phyloP scores from a whole-genome alignment of 1,140 invertebrate species.

The Agrilus planipennis region DNA sequence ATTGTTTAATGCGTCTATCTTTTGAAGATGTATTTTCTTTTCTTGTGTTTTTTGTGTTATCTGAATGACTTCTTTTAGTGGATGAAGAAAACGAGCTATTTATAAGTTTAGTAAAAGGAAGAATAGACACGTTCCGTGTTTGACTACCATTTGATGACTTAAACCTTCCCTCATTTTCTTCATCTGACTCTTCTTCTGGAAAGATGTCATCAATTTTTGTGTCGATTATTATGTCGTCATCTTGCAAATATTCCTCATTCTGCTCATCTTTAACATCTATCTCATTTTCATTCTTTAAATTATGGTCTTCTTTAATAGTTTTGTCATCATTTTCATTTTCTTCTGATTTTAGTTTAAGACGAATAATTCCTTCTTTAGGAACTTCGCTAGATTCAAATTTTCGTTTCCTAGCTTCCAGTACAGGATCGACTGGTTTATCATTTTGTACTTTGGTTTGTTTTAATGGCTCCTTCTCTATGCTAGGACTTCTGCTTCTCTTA shows the following conservation, averaged over 20 bases:
- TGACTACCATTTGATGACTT: conserved; percentile 20
- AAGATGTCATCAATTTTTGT: conserved; percentile 28
- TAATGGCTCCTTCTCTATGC: conserved; percentile 1
- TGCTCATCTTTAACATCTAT: not conserved
- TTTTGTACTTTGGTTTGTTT: conserved; percentile 11
- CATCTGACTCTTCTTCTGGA: conserved; percentile 28
- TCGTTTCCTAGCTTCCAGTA: conserved; percentile 27
- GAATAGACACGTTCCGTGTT: no score
- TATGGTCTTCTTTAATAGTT: no score
- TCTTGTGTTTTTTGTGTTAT: no score
- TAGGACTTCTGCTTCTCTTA: conserved; percentile 4
- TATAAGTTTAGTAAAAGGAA: no score
- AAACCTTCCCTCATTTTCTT: conserved; percentile 30
- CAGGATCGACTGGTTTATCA: conserved; percentile 20
- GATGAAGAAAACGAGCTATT: no score
- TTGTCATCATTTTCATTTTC: conserved; percentile 10
- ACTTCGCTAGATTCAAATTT: conserved; percentile 30
- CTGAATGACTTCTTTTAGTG: not conserved
- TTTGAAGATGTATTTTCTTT: no score
- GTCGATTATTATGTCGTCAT: not conserved
- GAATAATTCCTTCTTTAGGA: conserved; percentile 27
- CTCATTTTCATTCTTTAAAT: not conserved
- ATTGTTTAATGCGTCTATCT: not conserved
- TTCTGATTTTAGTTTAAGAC: conserved; percentile 24
- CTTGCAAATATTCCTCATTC: not conserved